These are phyloP conservation scores for Diachasmimorpha longicaudata DNA, from an alignment of 1,140 invertebrate species.

Conservation along the genomic window DNA sequence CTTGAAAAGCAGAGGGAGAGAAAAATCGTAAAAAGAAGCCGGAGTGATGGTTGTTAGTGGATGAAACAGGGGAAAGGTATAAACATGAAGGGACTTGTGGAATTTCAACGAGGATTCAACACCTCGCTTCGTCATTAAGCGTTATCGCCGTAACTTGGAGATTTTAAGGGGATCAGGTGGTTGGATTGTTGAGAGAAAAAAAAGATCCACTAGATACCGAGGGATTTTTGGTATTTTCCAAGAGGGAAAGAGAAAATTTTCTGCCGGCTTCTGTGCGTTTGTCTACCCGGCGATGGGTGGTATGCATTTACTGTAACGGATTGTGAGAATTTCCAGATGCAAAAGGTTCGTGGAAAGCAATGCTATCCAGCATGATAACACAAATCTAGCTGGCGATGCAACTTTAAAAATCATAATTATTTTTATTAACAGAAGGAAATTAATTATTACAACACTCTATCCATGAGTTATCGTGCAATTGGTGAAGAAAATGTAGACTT, in stretches of 20 bases:
- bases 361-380: neutral
- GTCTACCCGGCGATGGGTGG: conserved; percentile 24
- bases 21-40: conserved; percentile 11
- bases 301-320: conserved; percentile 35
- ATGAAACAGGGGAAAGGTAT: neutral
- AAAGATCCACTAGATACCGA: neutral
- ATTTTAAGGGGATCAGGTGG: conserved; percentile 36
- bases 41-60: neutral
- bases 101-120: conserved; percentile 32
- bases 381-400: conserved; percentile 4
- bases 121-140: conserved; percentile 40
- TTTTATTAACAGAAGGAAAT: neutral
- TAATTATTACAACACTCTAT: neutral
- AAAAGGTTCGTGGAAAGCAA: neutral
- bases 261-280: conserved; percentile 29
- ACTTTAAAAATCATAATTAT: neutral
- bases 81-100: neutral
- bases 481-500: neutral
- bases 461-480: neutral
- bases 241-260: neutral
- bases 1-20: conserved; percentile 32
- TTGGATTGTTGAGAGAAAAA: conserved; percentile 26
- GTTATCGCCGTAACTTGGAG: conserved; percentile 40
- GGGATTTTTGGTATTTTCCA: conserved; percentile 7
- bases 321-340: conserved; percentile 20